Evolutionary conservation across 2,797 vertebrate species (phyloP), one percentile per base, ranked within the genome.

Genomic region (Carapus acus): DNA sequence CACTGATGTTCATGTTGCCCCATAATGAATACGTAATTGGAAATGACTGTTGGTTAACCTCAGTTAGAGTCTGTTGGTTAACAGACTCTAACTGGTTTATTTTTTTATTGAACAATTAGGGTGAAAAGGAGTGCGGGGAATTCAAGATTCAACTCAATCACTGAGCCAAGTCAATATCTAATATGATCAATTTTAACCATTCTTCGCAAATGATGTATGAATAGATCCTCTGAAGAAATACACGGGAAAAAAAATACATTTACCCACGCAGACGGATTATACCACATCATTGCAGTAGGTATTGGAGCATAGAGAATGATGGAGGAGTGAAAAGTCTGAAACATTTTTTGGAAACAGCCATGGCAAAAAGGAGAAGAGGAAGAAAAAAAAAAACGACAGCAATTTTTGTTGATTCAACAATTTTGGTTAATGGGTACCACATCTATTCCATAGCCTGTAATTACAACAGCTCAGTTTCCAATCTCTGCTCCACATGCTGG

Each of bases 381-480:
- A n/a, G n/a, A 84, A 87, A 87, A 88, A 83, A 84, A 87, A 87
- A 88, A 82, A 74, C 84, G 83, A 86, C 80, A 85, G 79, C 81
- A 86, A 79, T 86, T 90, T 90, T 86, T 89, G 88, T 88, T 88
- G 88, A 90, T 88, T 90, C 89, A 89, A 90, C 89, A 86, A 87
- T 89, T 90, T 85, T 87, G 88, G 88, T 89, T 89, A 89, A 90
- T 89, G 85, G 86, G 87, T 87, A 88, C 88, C 89, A 88, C 88
- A 89, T 88, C 86, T 88, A 89, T 88, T 89, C 87, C 85, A 81
- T 71, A 89, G 87, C 85, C 87, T 90, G 83, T 87, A 89, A 90
- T 90, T 90, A 90, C 87, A 89, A 90, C 86, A 90, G 88, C 88
- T 90, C 86, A 86, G 83, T 89, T 90, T 90, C 87, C 87, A 88